Evolutionary conservation across 2,888 invertebrate genomes (phyloP).

Genomic region (Oeneis ivallda): DNA sequence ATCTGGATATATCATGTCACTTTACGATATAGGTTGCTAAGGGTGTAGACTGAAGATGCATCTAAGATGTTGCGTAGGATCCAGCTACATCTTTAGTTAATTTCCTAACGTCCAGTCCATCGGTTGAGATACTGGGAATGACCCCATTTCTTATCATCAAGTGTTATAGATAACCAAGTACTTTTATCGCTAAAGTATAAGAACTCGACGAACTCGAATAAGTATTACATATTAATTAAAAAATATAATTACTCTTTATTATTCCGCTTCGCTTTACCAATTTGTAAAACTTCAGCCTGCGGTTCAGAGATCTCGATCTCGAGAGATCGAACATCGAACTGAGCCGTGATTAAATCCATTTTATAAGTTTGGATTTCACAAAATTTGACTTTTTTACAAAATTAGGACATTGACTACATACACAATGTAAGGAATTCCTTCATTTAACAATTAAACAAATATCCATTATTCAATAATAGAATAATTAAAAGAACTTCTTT

Average conservation of each 20-base stretch:
- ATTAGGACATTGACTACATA: too few relatives aligned
- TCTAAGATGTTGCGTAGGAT: neutral
- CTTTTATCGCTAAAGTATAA: neutral
- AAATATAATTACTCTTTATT: neutral
- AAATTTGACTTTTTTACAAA: too few relatives aligned
- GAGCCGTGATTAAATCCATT: constrained; percentile 8
- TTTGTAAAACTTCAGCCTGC: neutral
- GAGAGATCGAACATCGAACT: neutral
- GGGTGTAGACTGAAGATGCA: neutral
- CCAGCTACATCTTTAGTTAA: neutral
- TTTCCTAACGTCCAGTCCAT: too few relatives aligned
- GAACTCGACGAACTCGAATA: neutral
- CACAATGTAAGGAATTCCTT: too few relatives aligned
- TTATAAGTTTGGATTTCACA: neutral
- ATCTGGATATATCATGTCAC: too few relatives aligned
- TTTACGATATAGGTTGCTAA: too few relatives aligned
- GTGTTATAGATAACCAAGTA: neutral
- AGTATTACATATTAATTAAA: neutral
- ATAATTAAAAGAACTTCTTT: too few relatives aligned
- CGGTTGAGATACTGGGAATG: too few relatives aligned
- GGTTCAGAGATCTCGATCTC: neutral
- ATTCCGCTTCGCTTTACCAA: constrained; percentile 5
- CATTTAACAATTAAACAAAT: too few relatives aligned
- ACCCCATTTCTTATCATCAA: neutral
- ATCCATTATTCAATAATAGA: too few relatives aligned